Evolutionary conservation across 2,797 vertebrate species (phyloP), one percentile per base, ranked within the genome.

Genomic region (Spinus olivaceus): DNA sequence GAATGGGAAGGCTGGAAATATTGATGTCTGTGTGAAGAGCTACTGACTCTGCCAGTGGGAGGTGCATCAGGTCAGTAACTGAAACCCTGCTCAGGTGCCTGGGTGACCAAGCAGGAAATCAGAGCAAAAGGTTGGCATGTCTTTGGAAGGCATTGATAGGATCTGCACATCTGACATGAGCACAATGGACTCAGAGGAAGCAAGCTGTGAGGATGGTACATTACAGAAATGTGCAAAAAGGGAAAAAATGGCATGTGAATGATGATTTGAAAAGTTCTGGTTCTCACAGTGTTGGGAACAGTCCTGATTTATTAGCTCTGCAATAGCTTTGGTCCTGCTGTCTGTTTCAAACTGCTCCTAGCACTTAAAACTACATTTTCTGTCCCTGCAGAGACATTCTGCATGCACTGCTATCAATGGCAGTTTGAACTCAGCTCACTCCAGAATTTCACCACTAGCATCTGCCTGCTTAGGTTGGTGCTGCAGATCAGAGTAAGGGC

Each of bases 401-500:
- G 59, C 59, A 65, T 81, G 78, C 35, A 4, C 56, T 65, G 71
- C 32, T 60, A 33, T 86, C 35, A 12, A 12, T 3, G 32, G 46
- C 71, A 56, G 39, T 66, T 87, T 86, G 83, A 94, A 85, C 69
- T 82, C 67, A 1, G 57, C 19, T 85, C 42, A 25, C 54, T 79
- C 65, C 32, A 50, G 84, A 85, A 74, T 93, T 67, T 67, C 81
- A 65, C 71, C 64, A 66, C 41, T 30, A 73, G 70, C 88, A 86
- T 93, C 92, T 95, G 90, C 86, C 88, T 85, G 90, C 64, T 72
- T 92, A 56, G 65, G 46, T 41, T 81, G 78, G 77, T 82, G 93
- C 63, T 85, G 66, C 60, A 84, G 78, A 80, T 57, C 51, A 28
- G 64, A 82, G n/a, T 30, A 67, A 90, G 60, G 83, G 51, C 86